Base-by-base conservation (phyloP, 2,888 invertebrate genomes). In the Euzophera pinguis region DNA sequence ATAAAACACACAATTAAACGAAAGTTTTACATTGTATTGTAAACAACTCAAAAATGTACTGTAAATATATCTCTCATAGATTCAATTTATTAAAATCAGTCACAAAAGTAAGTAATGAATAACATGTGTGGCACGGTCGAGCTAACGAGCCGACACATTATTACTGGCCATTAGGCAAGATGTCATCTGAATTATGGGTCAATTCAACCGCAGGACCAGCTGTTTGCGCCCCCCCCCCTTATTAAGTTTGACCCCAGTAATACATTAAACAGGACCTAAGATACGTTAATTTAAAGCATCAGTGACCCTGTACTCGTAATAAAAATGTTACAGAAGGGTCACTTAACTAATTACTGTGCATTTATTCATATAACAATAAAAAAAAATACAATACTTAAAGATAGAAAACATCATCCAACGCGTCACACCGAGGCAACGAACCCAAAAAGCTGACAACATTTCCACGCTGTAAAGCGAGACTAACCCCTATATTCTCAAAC, bases 181-280 rank as follows among this genome's bases (percentile, higher is more conserved):
- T 71, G 71, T 69, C 58, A 65, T 62, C 63, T 62, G 67, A 74
- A 67, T 76, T 73, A 75, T 71, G 69, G 70, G 64, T 66, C 66
- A 73, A 69, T 71, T 68, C 62, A 56, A 56, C 61, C 60, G 63
- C 50, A 50, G 61, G 59, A 65, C 61, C 60, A 66, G 66, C 67
- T 70, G 67, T 63, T 69, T 65, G 70, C 52, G 63, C 65, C 53
- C 51, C 58, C 51, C 58, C 57, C 60, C 62, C 67, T 75, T 76
- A 78, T 78, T 77, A 79, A 76, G 64, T 75, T 73, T 72, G 74
- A 75, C 73, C 74, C 66, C 55, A 59, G 67, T 63, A 60, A 71
- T 68, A 74, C 68, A 73, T 75, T 70, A 73, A 69, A 72, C 68
- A 60, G 64, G 61, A 65, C 63, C 62, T 63, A 57, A 59, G 59